Percentiles rank a stretch among this genome's conserved stretches.
phyloP scores from a whole-genome alignment of 2,888 invertebrate genomes.

The Petrophora chlorosata region DNA sequence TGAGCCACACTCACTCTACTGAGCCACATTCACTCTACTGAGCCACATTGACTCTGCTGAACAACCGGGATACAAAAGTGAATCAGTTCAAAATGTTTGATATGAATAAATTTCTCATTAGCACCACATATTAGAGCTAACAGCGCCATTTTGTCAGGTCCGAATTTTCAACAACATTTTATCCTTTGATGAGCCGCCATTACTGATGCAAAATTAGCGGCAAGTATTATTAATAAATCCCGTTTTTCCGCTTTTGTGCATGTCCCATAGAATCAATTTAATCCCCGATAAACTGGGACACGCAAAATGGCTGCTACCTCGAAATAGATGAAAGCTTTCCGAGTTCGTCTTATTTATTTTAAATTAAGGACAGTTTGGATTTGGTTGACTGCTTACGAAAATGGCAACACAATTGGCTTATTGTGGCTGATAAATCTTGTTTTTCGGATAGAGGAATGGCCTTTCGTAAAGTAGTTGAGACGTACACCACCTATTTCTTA shows the following conservation, averaged over 20 bases:
- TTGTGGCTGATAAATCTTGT: not conserved
- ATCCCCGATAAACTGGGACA: conserved; percentile 50
- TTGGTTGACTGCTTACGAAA: conserved; percentile 27
- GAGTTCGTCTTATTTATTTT: conserved; percentile 50
- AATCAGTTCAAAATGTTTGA: too few species aligned
- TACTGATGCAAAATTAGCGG: conserved; percentile 38
- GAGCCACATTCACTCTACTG: too few species aligned
- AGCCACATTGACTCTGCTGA: too few species aligned
- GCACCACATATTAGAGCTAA: not conserved
- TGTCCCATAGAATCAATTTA: conserved; percentile 48
- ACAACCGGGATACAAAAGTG: too few species aligned
- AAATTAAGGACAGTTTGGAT: conserved; percentile 42
- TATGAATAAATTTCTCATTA: not conserved
- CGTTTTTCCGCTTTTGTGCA: conserved; percentile 41
- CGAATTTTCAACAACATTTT: conserved; percentile 1
- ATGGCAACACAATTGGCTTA: conserved; percentile 14
- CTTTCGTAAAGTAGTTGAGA: too few species aligned
- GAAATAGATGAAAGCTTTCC: conserved; percentile 53
- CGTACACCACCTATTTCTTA: too few species aligned
- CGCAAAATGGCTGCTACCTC: conserved; percentile 48
- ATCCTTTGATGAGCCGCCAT: conserved; percentile 15
- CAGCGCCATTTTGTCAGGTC: not conserved
- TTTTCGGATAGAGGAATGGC: too few species aligned
- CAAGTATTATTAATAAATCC: conserved; percentile 40
- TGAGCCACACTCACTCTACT: too few species aligned